Conservation (phyloP, 1,140 invertebrate species). For the Centruroides vittatus region DNA sequence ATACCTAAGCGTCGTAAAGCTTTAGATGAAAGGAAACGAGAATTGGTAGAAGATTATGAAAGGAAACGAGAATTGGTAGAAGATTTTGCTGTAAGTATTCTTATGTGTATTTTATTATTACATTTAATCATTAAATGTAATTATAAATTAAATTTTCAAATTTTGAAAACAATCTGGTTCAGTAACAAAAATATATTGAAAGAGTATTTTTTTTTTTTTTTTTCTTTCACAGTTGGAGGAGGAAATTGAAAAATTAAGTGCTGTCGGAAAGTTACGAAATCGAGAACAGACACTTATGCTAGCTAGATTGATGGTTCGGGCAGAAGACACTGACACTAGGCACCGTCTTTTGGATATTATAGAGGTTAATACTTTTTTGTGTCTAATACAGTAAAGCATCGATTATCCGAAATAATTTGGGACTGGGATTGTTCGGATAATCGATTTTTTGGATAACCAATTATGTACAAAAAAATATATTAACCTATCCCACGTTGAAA, state of each 20-base stretch:
- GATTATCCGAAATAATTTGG: too few relatives aligned
- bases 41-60: slow-evolving; percentile 12
- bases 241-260: slow-evolving; percentile 48
- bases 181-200: too few relatives aligned
- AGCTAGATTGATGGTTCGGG: slow-evolving; percentile 79
- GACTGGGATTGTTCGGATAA: too few relatives aligned
- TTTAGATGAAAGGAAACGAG: slow-evolving; percentile 5
- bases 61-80: slow-evolving; percentile 10
- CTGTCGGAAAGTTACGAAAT: slow-evolving; percentile 60
- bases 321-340: slow-evolving; percentile 59
- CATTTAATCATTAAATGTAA: too few relatives aligned
- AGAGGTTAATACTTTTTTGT: slow-evolving; percentile 32
- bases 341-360: slow-evolving; percentile 45
- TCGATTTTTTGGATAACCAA: too few relatives aligned
- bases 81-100: slow-evolving; percentile 21
- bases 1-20: slow-evolving; percentile 1
- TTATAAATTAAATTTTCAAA: too few relatives aligned
- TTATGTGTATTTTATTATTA: not conserved
- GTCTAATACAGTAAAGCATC: too few relatives aligned
- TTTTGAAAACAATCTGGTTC: too few relatives aligned
- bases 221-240: slow-evolving; percentile 17
- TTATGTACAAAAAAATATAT: too few relatives aligned
- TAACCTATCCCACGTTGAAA: too few relatives aligned
- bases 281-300: slow-evolving; percentile 72
- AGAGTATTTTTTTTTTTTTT: too few relatives aligned